Evolutionary conservation across 2,888 invertebrate genomes (phyloP).

Genomic region (Drosophila sordidula): DNA sequence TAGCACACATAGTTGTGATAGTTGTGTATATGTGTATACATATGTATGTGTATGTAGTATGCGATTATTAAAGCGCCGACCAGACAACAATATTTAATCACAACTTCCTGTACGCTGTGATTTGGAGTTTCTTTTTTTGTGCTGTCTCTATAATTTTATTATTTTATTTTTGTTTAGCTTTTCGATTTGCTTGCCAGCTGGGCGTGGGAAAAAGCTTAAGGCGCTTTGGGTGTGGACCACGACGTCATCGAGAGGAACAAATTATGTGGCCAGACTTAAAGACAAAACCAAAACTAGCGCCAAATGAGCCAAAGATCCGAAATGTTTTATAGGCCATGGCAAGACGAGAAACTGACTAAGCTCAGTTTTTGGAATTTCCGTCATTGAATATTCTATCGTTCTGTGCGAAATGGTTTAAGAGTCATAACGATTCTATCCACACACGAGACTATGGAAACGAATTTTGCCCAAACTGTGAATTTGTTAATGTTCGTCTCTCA

Average conservation of each 20-base stretch:
- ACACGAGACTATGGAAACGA: constrained; percentile 8
- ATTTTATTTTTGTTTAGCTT: constrained; percentile 23
- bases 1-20: background rate
- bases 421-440: constrained; percentile 13
- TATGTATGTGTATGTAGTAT: background rate
- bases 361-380: constrained; percentile 36
- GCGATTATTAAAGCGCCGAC: constrained; percentile 41
- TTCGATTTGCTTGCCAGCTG: constrained; percentile 60
- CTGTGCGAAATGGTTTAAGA: constrained; percentile 28
- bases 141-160: constrained; percentile 31
- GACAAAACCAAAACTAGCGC: constrained; percentile 26
- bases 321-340: constrained; percentile 53
- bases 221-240: constrained; percentile 63
- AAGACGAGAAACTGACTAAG: constrained; percentile 35
- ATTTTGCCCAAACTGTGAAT: constrained; percentile 10
- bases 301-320: constrained; percentile 51
- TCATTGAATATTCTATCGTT: constrained; percentile 50
- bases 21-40: background rate
- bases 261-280: constrained; percentile 15
- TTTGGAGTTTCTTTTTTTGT: constrained; percentile 41
- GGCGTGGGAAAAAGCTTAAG: constrained; percentile 79
- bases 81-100: constrained; percentile 71
- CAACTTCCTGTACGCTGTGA: constrained; percentile 73
- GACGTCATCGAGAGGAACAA: constrained; percentile 39
- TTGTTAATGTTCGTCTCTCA: constrained; percentile 10